phyloP scores from a whole-genome alignment of 2,888 invertebrate species.

The Yponomeuta cagnagella region DNA sequence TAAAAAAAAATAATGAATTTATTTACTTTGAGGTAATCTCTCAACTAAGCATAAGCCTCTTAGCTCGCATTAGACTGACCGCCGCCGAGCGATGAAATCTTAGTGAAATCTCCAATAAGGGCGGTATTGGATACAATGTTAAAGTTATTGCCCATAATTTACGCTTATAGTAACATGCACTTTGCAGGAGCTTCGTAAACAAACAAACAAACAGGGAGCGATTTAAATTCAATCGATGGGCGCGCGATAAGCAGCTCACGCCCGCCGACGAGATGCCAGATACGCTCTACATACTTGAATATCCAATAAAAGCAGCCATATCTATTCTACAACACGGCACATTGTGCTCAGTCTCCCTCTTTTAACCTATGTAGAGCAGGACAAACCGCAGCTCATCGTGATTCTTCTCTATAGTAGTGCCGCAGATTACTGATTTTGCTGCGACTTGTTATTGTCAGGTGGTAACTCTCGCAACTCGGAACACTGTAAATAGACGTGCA shows the following conservation, averaged over 20 bases:
- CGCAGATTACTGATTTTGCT: no score
- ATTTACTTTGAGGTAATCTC: no score
- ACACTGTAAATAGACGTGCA: no score
- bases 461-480: no score
- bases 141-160: background rate
- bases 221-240: conserved; percentile 1
- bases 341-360: no score
- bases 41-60: no score
- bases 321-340: background rate
- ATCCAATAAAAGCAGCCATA: background rate
- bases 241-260: background rate
- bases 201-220: background rate
- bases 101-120: background rate
- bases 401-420: no score
- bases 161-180: background rate
- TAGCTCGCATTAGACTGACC: background rate
- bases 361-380: no score
- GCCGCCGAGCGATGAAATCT: background rate
- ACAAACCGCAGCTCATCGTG: no score
- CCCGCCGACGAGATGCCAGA: background rate
- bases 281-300: background rate
- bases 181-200: background rate
- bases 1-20: no score
- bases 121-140: background rate
- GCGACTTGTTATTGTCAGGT: no score